A percentile compares a stretch with the other conserved stretches of the same genome.
Conservation (phyloP, 2,113 vertebrate species). For the Ptyas mucosa region DNA sequence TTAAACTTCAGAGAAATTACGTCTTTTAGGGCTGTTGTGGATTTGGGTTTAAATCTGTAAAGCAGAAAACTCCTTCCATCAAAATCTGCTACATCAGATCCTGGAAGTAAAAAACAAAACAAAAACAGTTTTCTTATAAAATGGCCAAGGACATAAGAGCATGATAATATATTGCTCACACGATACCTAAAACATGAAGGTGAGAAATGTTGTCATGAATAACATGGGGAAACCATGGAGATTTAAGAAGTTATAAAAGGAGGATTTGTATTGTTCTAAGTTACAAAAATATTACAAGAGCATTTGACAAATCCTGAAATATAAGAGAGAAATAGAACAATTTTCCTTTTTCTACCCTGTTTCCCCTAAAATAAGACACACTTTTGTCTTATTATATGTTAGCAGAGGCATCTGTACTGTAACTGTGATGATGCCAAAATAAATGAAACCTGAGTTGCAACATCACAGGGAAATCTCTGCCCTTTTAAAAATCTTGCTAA, state of each 20-base stretch:
- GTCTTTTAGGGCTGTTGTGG: slow-evolving; percentile 70
- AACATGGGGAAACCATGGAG: neutral
- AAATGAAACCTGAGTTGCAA: neutral
- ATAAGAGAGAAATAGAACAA: neutral
- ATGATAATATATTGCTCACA: neutral
- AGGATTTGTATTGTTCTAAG: neutral
- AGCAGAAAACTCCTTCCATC: slow-evolving; percentile 80
- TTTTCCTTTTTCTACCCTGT: no score
- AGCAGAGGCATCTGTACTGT: neutral
- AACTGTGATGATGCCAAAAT: neutral
- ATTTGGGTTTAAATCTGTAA: slow-evolving; percentile 74
- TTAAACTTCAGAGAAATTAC: slow-evolving; percentile 84
- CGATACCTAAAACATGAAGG: neutral
- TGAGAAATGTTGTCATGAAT: neutral
- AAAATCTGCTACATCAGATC: slow-evolving; percentile 80
- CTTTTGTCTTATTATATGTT: slow-evolving; percentile 24
- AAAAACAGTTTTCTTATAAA: slow-evolving; percentile 10
- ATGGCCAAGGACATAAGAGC: neutral
- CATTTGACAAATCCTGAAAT: neutral
- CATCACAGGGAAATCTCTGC: neutral
- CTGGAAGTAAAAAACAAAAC: slow-evolving; percentile 69
- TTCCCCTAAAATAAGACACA: neutral
- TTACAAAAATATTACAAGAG: neutral
- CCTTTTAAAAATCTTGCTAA: neutral
- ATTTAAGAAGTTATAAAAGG: neutral